Evolutionary conservation across 2,113 vertebrate genomes (phyloP).

Genomic region (Podiceps cristatus): DNA sequence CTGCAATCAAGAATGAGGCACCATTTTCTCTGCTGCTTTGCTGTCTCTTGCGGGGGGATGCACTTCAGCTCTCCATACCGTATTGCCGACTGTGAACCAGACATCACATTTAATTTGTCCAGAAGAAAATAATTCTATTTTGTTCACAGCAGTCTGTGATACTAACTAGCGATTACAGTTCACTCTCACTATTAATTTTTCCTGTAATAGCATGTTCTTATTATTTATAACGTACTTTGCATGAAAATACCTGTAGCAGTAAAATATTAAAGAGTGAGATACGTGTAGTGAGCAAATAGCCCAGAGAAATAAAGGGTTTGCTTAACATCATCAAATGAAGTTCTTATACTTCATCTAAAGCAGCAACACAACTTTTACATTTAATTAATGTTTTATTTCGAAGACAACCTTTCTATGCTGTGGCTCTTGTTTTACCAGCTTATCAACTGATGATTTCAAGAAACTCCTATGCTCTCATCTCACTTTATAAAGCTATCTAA

Average conservation of each 20-base stretch:
- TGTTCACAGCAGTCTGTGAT: not conserved
- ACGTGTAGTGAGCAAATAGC: not conserved
- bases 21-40: not conserved
- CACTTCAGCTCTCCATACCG: rapidly evolving
- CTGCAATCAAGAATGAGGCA: not conserved
- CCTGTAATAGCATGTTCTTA: not conserved
- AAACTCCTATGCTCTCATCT: not conserved
- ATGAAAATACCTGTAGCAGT: not conserved
- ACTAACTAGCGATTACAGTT: not conserved
- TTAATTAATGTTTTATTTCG: not conserved
- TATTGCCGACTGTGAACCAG: not conserved
- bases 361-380: not conserved
- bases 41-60: not conserved
- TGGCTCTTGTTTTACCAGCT: not conserved
- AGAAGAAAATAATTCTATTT: not conserved
- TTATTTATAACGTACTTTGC: not conserved
- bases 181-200: not conserved
- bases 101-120: not conserved
- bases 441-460: not conserved
- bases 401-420: not conserved
- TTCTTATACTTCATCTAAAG: not conserved
- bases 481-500: not conserved
- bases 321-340: not conserved
- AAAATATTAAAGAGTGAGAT: not conserved
- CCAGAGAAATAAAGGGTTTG: not conserved